Evolutionary conservation across 1,140 invertebrate species (phyloP).

Genomic region (Drosophila cardini): DNA sequence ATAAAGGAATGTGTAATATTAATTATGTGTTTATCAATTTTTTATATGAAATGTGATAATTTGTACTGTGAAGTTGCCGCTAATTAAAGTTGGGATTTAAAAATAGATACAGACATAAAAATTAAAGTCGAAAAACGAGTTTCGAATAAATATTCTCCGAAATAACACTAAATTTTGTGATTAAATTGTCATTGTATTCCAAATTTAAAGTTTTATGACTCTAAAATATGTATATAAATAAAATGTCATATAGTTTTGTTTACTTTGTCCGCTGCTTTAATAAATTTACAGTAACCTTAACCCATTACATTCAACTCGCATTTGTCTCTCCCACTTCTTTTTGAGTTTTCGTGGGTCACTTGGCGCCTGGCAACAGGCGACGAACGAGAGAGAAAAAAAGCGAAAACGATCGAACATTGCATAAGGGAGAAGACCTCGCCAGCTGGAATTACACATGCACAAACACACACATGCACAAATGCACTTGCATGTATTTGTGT

Average conservation of each 20-base stretch:
- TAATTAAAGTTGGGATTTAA: constrained; percentile 28
- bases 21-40: not conserved
- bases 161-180: constrained; percentile 7
- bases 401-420: constrained; percentile 55
- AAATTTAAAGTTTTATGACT: not conserved
- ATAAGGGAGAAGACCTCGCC: constrained; percentile 52
- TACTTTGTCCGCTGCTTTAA: not conserved
- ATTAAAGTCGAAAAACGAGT: constrained; percentile 36
- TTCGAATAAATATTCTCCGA: constrained; percentile 6
- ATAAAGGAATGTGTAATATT: constrained; percentile 6
- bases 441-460: constrained; percentile 19
- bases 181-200: not conserved
- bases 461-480: constrained; percentile 1
- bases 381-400: constrained; percentile 31
- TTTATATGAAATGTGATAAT: constrained; percentile 27
- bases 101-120: constrained; percentile 28
- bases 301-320: not conserved
- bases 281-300: not conserved
- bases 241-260: not conserved
- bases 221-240: not conserved
- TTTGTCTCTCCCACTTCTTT: not conserved
- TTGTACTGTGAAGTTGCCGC: constrained; percentile 4
- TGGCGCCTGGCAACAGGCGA: constrained; percentile 27
- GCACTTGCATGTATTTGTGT: not conserved
- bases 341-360: not conserved